Evolutionary conservation across 2,797 vertebrate genomes (phyloP).

Genomic region (Periparus ater): DNA sequence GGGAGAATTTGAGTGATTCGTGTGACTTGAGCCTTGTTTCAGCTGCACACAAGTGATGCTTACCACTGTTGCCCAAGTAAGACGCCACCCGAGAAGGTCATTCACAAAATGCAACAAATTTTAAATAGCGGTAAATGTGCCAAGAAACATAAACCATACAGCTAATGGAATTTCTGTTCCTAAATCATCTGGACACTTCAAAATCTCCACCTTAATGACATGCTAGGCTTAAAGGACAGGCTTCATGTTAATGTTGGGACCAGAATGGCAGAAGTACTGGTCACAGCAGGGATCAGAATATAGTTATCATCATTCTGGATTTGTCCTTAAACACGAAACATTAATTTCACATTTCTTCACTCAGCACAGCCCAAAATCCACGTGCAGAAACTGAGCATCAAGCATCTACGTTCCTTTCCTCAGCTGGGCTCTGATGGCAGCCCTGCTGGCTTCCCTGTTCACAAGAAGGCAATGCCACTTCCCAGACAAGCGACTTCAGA

Average conservation of each 20-base stretch:
- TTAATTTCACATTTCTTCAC: neutral
- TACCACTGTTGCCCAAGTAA: neutral
- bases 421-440: neutral
- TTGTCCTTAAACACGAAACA: neutral
- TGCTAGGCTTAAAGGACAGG: neutral
- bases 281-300: rapidly evolving
- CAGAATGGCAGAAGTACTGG: neutral
- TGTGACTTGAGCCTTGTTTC: neutral
- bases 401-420: neutral
- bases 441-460: neutral
- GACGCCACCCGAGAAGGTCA: neutral
- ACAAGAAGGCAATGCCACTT: rapidly evolving
- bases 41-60: neutral
- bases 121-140: neutral
- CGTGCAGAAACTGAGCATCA: neutral
- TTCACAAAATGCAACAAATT: neutral
- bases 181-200: neutral
- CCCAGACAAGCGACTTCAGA: neutral
- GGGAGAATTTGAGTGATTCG: neutral
- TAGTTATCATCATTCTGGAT: neutral
- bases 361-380: neutral
- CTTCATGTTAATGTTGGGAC: neutral
- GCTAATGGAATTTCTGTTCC: neutral
- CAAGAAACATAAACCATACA: neutral
- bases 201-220: neutral